Evolutionary conservation across 2,888 invertebrate genomes (phyloP).

Genomic region (Steromphala cineraria): DNA sequence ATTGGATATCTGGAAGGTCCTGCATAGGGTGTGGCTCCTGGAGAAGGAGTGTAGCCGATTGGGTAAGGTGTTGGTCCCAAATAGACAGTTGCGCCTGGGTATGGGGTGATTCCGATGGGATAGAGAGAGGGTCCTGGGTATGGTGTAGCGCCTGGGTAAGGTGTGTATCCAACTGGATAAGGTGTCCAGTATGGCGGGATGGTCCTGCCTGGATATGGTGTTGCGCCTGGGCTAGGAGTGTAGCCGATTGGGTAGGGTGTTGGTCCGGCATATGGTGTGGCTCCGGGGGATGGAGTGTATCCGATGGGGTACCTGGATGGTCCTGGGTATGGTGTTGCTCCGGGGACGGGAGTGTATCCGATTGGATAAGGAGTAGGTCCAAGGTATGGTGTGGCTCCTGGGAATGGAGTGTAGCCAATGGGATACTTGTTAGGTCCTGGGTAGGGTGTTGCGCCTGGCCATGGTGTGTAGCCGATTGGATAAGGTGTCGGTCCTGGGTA

Average conservation of each 20-base stretch:
- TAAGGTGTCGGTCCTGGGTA: background rate
- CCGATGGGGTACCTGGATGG: background rate
- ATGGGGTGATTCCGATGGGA: background rate
- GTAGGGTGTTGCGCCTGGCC: slow-evolving; percentile 30
- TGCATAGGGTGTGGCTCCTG: background rate
- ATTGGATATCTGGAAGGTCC: slow-evolving; percentile 29
- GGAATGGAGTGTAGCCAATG: background rate
- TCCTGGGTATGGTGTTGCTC: background rate
- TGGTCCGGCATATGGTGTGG: background rate
- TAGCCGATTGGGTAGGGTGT: background rate
- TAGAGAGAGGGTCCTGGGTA: background rate
- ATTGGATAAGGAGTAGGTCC: background rate
- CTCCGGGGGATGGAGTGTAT: background rate
- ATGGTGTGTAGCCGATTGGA: slow-evolving; percentile 35
- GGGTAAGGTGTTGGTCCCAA: slow-evolving; percentile 23
- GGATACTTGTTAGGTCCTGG: background rate
- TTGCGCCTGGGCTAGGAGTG: background rate
- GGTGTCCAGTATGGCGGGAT: too few relatives aligned
- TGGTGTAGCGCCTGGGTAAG: background rate
- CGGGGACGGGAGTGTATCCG: background rate
- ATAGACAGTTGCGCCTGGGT: background rate
- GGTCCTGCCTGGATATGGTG: background rate
- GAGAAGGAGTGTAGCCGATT: slow-evolving; percentile 24
- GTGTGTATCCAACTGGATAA: background rate
- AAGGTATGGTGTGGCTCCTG: background rate